phyloP scores from a whole-genome alignment of 2,113 vertebrate species.

The Motacilla tschutschensis region DNA sequence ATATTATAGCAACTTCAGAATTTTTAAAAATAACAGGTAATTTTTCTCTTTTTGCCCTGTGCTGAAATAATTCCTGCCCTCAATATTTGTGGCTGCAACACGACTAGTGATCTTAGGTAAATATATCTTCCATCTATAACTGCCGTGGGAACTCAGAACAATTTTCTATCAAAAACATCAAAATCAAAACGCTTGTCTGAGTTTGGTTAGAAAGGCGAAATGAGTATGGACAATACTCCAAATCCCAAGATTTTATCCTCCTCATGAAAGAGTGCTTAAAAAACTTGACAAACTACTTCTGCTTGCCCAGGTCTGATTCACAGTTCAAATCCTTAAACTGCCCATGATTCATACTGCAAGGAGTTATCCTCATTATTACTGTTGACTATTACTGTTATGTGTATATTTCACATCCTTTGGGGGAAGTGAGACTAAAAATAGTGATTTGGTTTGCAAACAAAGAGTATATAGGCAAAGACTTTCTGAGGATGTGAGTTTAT shows the following conservation, averaged over 20 bases:
- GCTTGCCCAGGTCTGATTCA: background rate
- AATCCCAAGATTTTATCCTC: background rate
- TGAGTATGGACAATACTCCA: background rate
- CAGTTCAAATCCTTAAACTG: background rate
- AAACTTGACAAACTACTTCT: background rate
- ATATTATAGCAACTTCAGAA: background rate
- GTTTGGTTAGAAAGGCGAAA: background rate
- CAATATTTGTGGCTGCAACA: background rate
- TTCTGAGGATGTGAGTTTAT: background rate
- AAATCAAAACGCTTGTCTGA: background rate
- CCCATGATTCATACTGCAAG: background rate
- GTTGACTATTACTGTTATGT: background rate
- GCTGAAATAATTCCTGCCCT: background rate
- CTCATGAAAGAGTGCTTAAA: background rate
- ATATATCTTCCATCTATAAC: background rate
- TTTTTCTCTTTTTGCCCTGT: background rate
- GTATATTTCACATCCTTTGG: background rate
- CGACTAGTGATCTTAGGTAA: background rate
- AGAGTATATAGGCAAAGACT: background rate
- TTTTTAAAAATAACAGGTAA: background rate
- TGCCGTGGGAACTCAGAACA: background rate
- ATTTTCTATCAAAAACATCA: background rate
- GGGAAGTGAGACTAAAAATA: background rate
- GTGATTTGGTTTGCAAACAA: background rate
- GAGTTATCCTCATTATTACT: background rate